Conservation (phyloP, 2,113 vertebrate species). For the Polyodon spathula region DNA sequence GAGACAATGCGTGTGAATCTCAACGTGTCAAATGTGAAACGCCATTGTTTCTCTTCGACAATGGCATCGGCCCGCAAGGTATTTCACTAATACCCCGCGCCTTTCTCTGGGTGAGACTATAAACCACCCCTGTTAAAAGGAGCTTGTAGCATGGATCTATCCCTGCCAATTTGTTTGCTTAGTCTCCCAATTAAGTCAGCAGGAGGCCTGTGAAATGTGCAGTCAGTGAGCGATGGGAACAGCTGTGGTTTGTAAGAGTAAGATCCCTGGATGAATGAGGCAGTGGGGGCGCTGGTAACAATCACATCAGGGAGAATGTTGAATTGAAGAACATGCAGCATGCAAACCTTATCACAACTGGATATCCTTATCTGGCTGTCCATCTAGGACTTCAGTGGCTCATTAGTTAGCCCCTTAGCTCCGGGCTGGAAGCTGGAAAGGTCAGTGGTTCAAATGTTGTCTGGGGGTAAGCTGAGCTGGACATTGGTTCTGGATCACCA, state of each 20-base stretch:
- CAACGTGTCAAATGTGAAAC: not conserved
- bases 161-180: constrained; percentile 30
- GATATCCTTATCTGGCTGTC: too few relatives aligned
- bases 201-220: constrained; percentile 15
- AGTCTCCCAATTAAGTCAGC: constrained; percentile 24
- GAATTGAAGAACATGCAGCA: constrained; percentile 17
- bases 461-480: not conserved
- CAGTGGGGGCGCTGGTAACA: constrained; percentile 9
- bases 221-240: constrained; percentile 24
- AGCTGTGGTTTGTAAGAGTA: constrained; percentile 25
- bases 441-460: too few relatives aligned
- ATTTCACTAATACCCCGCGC: constrained; percentile 8
- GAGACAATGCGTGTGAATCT: not conserved
- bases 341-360: too few relatives aligned
- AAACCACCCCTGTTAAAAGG: not conserved
- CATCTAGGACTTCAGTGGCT: not conserved
- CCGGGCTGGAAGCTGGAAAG: not conserved
- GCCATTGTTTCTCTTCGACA: not conserved
- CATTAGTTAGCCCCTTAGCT: too few relatives aligned
- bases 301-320: constrained; percentile 15
- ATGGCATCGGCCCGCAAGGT: constrained; percentile 4
- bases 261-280: not conserved
- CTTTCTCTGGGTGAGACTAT: too few relatives aligned
- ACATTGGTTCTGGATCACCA: too few relatives aligned
- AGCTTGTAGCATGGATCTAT: constrained; percentile 14